Evolutionary conservation across 2,113 vertebrate genomes (phyloP), one percentile per base, ranked within the genome.

Genomic region (Channa maculata): DNA sequence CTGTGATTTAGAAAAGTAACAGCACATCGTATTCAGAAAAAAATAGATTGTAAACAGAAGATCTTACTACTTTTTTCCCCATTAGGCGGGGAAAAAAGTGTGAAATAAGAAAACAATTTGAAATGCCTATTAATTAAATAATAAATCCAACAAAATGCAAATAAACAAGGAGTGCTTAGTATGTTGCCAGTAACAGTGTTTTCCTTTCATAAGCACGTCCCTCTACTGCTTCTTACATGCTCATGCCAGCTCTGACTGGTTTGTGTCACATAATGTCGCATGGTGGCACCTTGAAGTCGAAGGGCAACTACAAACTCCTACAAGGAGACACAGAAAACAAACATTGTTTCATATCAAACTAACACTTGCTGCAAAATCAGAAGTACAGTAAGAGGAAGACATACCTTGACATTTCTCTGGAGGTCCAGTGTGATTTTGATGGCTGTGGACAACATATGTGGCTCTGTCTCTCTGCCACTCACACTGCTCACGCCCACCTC

Each of bases 281-380:
- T 91, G 6, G 96, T 98, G 74, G 96, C 96, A 53, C 94, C 95
- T 75, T 96, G 94, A 6, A 98, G 93, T 71, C 94, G 89, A 59
- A 98, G 80, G 0, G 97, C 96, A 61, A 98, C 96, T 44, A 98
- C 80, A 77, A 98, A 98, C 87, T 98, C 96, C 96, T 98, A 53
- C 8, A 45, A 73, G 4, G 33, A 62, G 2, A 70, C 13, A 45
- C 8, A 43, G 6, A 53, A 41, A 46, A 57, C 14, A 14, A 74
- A 66, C 6, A 9, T 15, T 8, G 9, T 33, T 60, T 14, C 2
- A 24, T 41, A 24, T 51, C 15, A 41, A 59, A 45, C n/a, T 54
- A 10, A 2, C 11, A 60, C 15, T 2, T 10, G 24, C 41, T 33
- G n/a, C 6, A 46, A 44, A 60, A 33, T 5, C 3, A n/a, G 44